phyloP scores from a whole-genome alignment of 2,888 invertebrate species.

The Phragmatobia fuliginosa region DNA sequence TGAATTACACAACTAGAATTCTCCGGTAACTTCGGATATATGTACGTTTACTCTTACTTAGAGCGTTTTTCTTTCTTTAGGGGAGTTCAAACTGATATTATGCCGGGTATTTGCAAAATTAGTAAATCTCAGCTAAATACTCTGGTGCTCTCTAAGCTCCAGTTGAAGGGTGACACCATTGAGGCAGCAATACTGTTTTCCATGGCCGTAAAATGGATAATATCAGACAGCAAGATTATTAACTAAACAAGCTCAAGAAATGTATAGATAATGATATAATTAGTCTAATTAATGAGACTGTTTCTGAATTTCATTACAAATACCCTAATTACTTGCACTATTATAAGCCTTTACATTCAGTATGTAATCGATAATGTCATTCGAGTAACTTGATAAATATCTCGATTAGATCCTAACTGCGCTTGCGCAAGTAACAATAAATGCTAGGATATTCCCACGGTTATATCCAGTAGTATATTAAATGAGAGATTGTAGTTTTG shows the following conservation, averaged over 20 bases:
- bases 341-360: slow-evolving; percentile 29
- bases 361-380: slow-evolving; percentile 46
- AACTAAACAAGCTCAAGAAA: too few species aligned
- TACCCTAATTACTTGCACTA: slow-evolving; percentile 6
- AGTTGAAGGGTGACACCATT: not conserved
- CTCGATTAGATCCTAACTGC: slow-evolving; percentile 55
- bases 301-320: not conserved
- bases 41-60: too few species aligned
- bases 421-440: slow-evolving; percentile 53
- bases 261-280: not conserved
- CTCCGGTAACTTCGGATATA: not conserved
- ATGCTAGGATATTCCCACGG: slow-evolving; percentile 65
- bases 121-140: not conserved
- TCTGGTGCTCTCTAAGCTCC: not conserved
- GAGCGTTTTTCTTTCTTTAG: not conserved
- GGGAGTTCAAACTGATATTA: not conserved
- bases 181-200: not conserved
- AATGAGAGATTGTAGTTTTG: not conserved
- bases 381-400: slow-evolving; percentile 48
- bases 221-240: too few species aligned
- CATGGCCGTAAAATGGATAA: not conserved
- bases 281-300: not conserved
- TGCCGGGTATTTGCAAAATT: not conserved
- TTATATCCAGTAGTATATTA: slow-evolving; percentile 4
- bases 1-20: not conserved